Evolutionary conservation across 1,140 invertebrate genomes (phyloP).

Genomic region (Zaprionus capensis): DNA sequence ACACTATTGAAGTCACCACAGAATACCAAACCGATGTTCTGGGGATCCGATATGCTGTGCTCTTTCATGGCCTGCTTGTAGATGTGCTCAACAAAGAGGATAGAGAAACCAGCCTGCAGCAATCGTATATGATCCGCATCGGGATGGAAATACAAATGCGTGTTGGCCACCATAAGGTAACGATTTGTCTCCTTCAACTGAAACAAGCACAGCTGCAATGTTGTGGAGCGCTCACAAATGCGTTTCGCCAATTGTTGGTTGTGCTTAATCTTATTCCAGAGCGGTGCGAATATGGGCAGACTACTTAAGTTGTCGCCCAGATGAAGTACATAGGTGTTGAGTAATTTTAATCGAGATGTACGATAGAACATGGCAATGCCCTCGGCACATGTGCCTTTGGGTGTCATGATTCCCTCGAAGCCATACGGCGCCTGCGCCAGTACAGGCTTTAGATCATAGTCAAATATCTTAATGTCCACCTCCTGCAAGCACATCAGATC

Average conservation of each 20-base stretch:
- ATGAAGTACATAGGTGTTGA: constrained; percentile 85
- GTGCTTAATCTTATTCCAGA: constrained; percentile 87
- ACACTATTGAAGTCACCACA: constrained; percentile 95
- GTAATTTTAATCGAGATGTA: constrained; percentile 86
- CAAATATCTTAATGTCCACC: constrained; percentile 92
- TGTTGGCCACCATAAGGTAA: constrained; percentile 92
- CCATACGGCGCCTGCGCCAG: constrained; percentile 86
- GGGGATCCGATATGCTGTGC: constrained; percentile 85
- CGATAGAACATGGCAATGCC: constrained; percentile 92
- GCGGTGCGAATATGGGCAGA: constrained; percentile 85
- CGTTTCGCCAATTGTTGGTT: constrained; percentile 87
- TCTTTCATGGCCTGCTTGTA: constrained; percentile 84
- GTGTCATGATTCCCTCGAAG: constrained; percentile 88
- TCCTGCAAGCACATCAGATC: constrained; percentile 97
- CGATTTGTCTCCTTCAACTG: constrained; percentile 87
- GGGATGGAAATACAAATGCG: constrained; percentile 96
- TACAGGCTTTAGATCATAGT: constrained; percentile 88
- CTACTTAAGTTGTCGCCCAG: constrained; percentile 86
- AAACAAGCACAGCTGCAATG: constrained; percentile 74
- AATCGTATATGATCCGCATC: constrained; percentile 94
- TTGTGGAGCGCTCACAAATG: constrained; percentile 88
- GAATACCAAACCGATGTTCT: constrained; percentile 87
- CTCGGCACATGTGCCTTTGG: constrained; percentile 90
- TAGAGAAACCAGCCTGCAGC: constrained; percentile 89
- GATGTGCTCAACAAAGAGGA: constrained; percentile 86